Evolutionary conservation across 2,797 vertebrate species (phyloP).

Genomic region (Epinephelus awoara): DNA sequence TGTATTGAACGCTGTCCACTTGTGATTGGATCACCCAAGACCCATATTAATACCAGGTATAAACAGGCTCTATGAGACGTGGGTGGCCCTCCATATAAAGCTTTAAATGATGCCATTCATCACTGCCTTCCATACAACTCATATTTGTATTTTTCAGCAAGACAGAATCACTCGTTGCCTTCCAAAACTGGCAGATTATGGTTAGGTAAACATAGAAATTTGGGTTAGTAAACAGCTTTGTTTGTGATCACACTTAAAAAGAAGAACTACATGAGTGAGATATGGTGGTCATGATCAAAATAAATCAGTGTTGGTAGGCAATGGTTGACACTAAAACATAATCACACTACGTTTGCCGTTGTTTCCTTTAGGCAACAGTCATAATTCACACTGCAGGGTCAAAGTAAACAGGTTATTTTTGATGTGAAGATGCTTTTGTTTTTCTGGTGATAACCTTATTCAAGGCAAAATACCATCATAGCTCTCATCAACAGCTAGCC

Average conservation of each 20-base stretch:
- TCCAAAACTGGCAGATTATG: background rate
- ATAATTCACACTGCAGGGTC: background rate
- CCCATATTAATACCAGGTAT: too few species aligned
- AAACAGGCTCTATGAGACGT: too few species aligned
- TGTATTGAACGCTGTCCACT: too few species aligned
- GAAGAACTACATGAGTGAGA: too few species aligned
- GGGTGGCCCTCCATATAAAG: too few species aligned
- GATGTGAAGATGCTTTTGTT: background rate
- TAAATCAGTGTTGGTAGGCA: too few species aligned
- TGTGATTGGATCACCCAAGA: too few species aligned
- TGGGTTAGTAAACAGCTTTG: background rate
- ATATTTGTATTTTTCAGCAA: background rate
- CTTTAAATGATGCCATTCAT: background rate
- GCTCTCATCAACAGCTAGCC: background rate
- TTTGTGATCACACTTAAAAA: too few species aligned
- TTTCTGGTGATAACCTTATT: background rate
- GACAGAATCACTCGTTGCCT: background rate
- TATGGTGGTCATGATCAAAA: too few species aligned
- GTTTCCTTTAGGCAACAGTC: too few species aligned
- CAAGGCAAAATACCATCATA: background rate
- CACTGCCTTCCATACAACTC: background rate
- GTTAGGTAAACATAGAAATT: background rate
- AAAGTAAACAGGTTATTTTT: conserved; percentile 1
- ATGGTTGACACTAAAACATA: too few species aligned
- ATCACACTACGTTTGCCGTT: too few species aligned